Base-by-base conservation (phyloP, 1,140 invertebrate species). In the Agrilus planipennis region DNA sequence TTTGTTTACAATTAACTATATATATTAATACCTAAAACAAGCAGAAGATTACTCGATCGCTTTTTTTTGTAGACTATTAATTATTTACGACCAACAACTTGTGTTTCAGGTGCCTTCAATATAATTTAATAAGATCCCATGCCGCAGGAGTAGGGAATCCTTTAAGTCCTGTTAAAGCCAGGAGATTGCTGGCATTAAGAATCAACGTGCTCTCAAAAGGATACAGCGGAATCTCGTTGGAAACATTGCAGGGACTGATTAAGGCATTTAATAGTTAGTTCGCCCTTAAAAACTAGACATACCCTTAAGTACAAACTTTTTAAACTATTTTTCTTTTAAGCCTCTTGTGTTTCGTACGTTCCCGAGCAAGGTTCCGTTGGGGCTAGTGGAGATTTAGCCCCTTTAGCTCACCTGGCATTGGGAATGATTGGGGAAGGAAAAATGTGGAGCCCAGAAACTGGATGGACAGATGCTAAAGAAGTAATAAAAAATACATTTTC, bases 131-230 rank as follows among this genome's bases (percentile, higher is more conserved):
- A 46, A 61, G 79, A 20, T 81, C 78, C 14, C 81, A 84, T 61
- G 60, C 79, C 6, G 77, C 78, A 44, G 77, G 81, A 22, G 79
- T 84, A 30, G 81, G 81, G 2, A 57, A 69, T 32, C 77, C 77
- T 5, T 54, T 84, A 18, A 60, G 70, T 17, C 75, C 76, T 2
- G 68, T 76, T 35, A 70, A 69, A 49, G 75, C 77, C 0, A 57
- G 79, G 25, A 81, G 82, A 76, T 54, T 84, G 16, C 58, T 84
- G 22, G 80, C 80, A 12, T 61, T 84, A 2, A 55, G 81, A 12
- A 81, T 84, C 42, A 84, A 84, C 53, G 71, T 81, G 1, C 55
- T 84, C 17, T 75, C 79, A 2, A 84, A 84, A 60, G 81, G 81
- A 6, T 75, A 75, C 65, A 79, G 76, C 51, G 81, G 81, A 3